phyloP scores from a whole-genome alignment of 2,888 invertebrate genomes.

The Microchrysa polita region DNA sequence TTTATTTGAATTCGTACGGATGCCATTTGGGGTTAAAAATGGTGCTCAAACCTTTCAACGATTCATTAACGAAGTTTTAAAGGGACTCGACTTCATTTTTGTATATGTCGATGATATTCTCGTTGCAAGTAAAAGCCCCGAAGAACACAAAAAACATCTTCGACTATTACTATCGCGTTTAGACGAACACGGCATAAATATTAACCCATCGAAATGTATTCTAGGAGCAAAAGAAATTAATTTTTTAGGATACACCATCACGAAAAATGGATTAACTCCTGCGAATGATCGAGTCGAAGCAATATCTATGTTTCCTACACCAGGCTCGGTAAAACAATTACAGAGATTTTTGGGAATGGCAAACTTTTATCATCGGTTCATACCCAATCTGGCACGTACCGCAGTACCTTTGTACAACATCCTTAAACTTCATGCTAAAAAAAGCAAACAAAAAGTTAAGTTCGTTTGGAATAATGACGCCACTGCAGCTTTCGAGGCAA shows the following conservation, averaged over 20 bases:
- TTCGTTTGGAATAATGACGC: slow-evolving; percentile 17
- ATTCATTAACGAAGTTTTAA: too few species aligned
- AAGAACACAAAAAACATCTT: too few species aligned
- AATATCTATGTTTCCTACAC: slow-evolving; percentile 25
- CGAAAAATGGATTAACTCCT: slow-evolving; percentile 22
- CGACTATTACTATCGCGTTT: neutral
- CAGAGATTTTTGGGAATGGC: slow-evolving; percentile 44
- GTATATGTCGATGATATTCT: too few species aligned
- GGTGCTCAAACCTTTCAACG: too few species aligned
- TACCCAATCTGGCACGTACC: slow-evolving; percentile 33
- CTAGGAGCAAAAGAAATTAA: neutral
- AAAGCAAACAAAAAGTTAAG: slow-evolving; percentile 4
- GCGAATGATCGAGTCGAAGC: slow-evolving; percentile 29
- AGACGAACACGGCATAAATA: neutral
- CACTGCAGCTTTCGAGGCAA: neutral
- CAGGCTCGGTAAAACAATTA: slow-evolving; percentile 28
- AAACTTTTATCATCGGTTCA: slow-evolving; percentile 40
- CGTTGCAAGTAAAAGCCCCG: too few species aligned
- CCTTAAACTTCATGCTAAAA: too few species aligned
- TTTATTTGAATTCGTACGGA: too few species aligned
- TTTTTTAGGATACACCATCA: slow-evolving; percentile 35
- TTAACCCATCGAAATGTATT: neutral
- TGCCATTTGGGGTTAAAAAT: too few species aligned
- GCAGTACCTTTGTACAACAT: neutral
- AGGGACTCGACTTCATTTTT: too few species aligned